Percentiles rank a stretch among this genome's conserved stretches.
Evolutionary conservation across 2,797 vertebrate species (phyloP).

Genomic region (Falco berigora): DNA sequence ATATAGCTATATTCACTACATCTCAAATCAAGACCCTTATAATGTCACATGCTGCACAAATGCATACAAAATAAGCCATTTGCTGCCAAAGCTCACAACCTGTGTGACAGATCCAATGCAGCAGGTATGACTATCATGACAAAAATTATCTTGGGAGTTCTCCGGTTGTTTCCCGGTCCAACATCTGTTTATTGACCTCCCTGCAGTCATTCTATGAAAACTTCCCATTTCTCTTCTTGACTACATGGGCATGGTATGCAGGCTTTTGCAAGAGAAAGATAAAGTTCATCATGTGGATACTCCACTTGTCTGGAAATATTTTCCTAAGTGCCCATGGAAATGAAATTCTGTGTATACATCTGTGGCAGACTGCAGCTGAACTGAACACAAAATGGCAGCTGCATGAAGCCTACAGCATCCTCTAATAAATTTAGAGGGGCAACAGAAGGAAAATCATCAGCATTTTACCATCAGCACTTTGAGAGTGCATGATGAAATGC

Average conservation of each 20-base stretch:
- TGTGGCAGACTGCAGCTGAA: background rate
- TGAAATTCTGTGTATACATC: background rate
- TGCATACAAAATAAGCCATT: background rate
- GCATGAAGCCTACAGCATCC: background rate
- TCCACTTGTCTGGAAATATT: background rate
- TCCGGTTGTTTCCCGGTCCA: background rate
- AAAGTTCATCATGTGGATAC: background rate
- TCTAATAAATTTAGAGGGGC: background rate
- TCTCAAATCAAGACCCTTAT: background rate
- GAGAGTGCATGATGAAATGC: background rate
- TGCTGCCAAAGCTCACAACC: background rate
- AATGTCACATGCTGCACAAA: background rate
- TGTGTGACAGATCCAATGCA: background rate
- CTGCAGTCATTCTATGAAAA: background rate
- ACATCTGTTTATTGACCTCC: background rate
- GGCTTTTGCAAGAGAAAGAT: background rate
- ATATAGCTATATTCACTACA: background rate
- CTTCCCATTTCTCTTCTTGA: conserved; percentile 13
- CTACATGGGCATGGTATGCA: background rate
- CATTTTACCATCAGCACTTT: background rate
- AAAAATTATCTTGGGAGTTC: background rate
- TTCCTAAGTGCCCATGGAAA: background rate
- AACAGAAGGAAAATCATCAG: background rate
- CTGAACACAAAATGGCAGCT: background rate
- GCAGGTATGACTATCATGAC: background rate